Evolutionary conservation across 53 echinoderm and acorn worm genomes (phyloP).

Genomic region (Luidia sarsii): DNA sequence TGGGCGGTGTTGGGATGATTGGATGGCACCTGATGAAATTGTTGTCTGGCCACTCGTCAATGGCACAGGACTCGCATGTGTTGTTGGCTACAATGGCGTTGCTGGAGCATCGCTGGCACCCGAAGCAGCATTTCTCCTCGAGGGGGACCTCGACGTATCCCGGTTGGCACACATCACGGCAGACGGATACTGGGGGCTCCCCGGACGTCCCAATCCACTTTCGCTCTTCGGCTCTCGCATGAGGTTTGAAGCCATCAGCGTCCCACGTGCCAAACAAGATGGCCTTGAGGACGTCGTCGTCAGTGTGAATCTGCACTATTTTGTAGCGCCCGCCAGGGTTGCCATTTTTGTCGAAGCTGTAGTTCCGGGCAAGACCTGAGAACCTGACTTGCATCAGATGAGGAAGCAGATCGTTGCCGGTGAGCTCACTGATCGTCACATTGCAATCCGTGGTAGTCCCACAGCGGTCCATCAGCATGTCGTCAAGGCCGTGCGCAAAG

Average conservation of each 20-base stretch:
- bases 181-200: conserved; percentile 64
- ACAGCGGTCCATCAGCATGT: conserved; percentile 22
- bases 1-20: conserved; percentile 53
- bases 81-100: conserved; percentile 57
- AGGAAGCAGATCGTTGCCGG: conserved; percentile 1
- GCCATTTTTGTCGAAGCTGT: conserved; percentile 35
- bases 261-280: conserved; percentile 16
- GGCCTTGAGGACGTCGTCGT: neutral
- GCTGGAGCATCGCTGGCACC: conserved; percentile 63
- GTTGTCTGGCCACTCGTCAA: conserved; percentile 71
- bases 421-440: neutral
- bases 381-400: conserved; percentile 13
- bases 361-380: conserved; percentile 1
- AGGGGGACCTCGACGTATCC: conserved; percentile 51
- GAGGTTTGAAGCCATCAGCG: neutral
- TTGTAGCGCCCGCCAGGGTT: conserved; percentile 31
- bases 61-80: conserved; percentile 53
- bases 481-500: conserved; percentile 29
- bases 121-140: conserved; percentile 79
- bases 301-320: conserved; percentile 5
- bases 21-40: conserved; percentile 49
- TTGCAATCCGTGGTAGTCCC: neutral
- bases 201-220: neutral
- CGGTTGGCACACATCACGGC: conserved; percentile 64
- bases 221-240: neutral